Evolutionary conservation across 2,797 vertebrate genomes (phyloP), one percentile per base, ranked within the genome.

Genomic region (Siniperca scherzeri): DNA sequence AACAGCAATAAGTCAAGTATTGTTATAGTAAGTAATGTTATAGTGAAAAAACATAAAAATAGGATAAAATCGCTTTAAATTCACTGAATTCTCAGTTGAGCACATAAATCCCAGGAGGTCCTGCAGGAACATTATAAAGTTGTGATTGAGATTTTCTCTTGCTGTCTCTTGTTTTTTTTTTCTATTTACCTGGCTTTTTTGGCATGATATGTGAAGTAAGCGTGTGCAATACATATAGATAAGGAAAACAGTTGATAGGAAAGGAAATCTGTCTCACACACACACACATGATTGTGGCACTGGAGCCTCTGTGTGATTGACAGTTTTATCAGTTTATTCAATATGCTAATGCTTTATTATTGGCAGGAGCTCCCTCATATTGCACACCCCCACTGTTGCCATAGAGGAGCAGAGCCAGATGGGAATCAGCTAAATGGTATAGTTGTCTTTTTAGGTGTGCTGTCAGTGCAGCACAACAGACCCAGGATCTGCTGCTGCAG

Each of bases 321-420:
- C 89, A 91, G 82, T 82, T 91, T 91, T 86, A 92, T 92, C 88
- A 87, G 85, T 85, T 89, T 42, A 80, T 82, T 91, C 89, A 93
- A 75, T 90, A 90, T 87, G 86, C 78, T 87, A 86, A 90, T 88
- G 83, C 62, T 79, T 80, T 73, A 60, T 80, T 89, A 77, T 82
- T 91, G 89, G 87, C 91, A 89, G 77, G 22, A 36, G 57, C 61
- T 76, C 42, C 2, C 4, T 80, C 80, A 83, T 83, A 57, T 69
- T 88, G 83, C 77, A 77, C 80, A 75, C 61, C 75, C 82, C 78
- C 84, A 84, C 64, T 44, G 69, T 46, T 76, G 59, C 81, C 82
- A 83, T 10, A 56, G 53, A 83, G 70, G 65, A 87, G 70, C 59
- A 56, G 46, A 87, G 85, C 81, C 78, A 86, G 83, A 74, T 56